A percentile compares a stretch with the other conserved stretches of the same genome.
phyloP scores from a whole-genome alignment of 2,888 invertebrate species.

The Drosophila flavopinicola region DNA sequence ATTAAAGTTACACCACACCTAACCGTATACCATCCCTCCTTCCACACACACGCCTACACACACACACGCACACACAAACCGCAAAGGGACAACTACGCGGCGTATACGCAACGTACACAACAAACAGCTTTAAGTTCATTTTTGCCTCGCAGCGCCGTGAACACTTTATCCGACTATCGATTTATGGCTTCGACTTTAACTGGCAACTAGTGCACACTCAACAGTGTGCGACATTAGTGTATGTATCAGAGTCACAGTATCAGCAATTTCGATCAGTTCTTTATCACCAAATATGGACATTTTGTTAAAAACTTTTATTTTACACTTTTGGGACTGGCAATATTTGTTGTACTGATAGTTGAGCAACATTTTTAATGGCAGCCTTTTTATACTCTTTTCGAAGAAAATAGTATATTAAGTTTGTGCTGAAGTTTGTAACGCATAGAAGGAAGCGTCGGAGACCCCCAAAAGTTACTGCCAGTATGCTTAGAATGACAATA shows the following conservation, averaged over 20 bases:
- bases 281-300: background rate
- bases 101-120: constrained; percentile 19
- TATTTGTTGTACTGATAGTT: too few relatives aligned
- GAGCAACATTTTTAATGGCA: too few relatives aligned
- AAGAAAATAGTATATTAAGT: too few relatives aligned
- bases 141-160: background rate
- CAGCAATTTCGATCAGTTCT: constrained; percentile 12
- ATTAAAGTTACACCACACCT: constrained; percentile 35
- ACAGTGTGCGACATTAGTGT: constrained; percentile 3
- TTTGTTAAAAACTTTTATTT: too few relatives aligned
- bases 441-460: too few relatives aligned
- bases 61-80: background rate
- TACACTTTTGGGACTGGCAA: too few relatives aligned
- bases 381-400: too few relatives aligned
- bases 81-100: background rate
- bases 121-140: constrained; percentile 24
- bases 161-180: constrained; percentile 29
- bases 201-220: constrained; percentile 1
- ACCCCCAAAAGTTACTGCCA: too few relatives aligned
- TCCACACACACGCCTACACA: background rate
- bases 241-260: constrained; percentile 4
- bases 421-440: too few relatives aligned
- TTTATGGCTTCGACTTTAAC: constrained; percentile 29
- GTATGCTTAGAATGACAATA: too few relatives aligned
- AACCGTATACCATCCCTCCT: too few relatives aligned